Conservation (phyloP, 2,113 vertebrate genomes). For the Syrmaticus mikado region DNA sequence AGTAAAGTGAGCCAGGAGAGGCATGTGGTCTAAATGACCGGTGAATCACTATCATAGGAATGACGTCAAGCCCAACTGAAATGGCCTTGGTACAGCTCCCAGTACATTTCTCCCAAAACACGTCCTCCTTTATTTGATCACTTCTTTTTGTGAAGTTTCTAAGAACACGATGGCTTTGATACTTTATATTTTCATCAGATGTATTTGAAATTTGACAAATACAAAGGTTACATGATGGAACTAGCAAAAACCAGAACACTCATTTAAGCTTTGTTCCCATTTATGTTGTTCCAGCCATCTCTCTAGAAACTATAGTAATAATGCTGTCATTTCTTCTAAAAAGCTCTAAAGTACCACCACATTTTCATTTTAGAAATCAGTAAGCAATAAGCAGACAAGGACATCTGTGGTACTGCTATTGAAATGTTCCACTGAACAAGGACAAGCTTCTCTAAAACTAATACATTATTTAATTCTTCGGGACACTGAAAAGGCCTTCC, state of each 20-base stretch:
- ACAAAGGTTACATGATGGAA: neutral
- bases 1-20: no score
- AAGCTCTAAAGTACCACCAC: neutral
- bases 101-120: neutral
- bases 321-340: neutral
- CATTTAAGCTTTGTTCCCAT: neutral
- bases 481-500: neutral
- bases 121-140: neutral
- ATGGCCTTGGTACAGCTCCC: neutral
- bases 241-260: neutral
- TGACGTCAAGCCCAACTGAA: neutral
- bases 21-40: neutral
- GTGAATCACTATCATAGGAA: neutral
- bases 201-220: neutral
- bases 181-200: rapidly evolving
- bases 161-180: neutral
- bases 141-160: neutral
- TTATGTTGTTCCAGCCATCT: neutral
- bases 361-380: neutral
- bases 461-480: neutral
- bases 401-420: neutral
- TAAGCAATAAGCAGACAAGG: neutral
- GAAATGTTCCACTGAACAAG: neutral
- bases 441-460: neutral
- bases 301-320: neutral